A percentile compares a stretch with the other conserved stretches of the same genome.
phyloP scores from a whole-genome alignment of 2,113 vertebrate species.

The Promerops cafer region DNA sequence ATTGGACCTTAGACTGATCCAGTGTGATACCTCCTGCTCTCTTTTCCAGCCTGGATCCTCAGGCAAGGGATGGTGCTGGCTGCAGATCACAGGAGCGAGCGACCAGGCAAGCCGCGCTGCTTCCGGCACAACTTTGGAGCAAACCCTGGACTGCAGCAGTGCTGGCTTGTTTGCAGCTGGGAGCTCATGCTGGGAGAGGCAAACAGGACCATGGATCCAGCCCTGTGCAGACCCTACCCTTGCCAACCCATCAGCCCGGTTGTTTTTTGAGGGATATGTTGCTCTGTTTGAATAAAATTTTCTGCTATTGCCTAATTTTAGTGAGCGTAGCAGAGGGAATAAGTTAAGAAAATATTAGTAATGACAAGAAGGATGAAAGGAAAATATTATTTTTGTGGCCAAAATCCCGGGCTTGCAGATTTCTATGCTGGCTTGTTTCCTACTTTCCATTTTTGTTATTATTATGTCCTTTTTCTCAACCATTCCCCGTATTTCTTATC shows the following conservation, averaged over 20 bases:
- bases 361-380: background rate
- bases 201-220: background rate
- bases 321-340: fast-evolving
- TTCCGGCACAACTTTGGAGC: background rate
- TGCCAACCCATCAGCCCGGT: background rate
- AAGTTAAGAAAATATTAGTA: background rate
- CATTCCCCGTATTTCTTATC: background rate
- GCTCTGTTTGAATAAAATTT: background rate
- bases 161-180: background rate
- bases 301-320: background rate
- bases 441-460: background rate
- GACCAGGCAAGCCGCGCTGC: fast-evolving
- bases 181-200: background rate
- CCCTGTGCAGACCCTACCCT: background rate
- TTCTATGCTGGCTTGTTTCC: background rate
- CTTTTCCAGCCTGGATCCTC: constrained; percentile 4
- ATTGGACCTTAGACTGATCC: background rate
- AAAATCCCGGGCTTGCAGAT: background rate
- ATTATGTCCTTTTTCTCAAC: background rate
- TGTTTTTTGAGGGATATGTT: background rate
- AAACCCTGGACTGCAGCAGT: fast-evolving
- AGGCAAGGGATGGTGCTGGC: background rate
- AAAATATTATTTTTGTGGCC: background rate
- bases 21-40: background rate
- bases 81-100: background rate